These are phyloP conservation scores for Paguma larvata DNA, from an alignment of 2,797 vertebrate species.

Conservation along the genomic window DNA sequence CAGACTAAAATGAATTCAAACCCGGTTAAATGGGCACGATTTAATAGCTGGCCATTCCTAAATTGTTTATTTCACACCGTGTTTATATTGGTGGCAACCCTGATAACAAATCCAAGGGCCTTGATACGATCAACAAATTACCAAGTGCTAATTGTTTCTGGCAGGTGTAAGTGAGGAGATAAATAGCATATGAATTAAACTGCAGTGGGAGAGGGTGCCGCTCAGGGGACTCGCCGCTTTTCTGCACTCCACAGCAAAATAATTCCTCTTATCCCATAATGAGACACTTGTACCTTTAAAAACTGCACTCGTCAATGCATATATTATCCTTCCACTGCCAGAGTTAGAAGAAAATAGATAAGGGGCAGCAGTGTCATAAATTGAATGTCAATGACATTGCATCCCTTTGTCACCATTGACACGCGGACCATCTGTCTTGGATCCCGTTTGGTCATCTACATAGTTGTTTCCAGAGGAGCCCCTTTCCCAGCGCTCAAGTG, in stretches of 20 bases:
- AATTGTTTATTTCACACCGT: slow-evolving; percentile 61
- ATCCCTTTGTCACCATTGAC: not conserved
- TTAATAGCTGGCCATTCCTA: slow-evolving; percentile 20
- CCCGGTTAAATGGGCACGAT: not conserved
- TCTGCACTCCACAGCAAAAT: slow-evolving; percentile 77
- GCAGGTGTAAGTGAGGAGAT: slow-evolving; percentile 85
- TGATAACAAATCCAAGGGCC: slow-evolving; percentile 79
- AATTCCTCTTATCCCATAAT: slow-evolving; percentile 80
- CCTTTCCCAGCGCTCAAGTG: not conserved
- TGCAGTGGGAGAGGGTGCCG: slow-evolving; percentile 78
- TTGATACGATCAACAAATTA: slow-evolving; percentile 87
- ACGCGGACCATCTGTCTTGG: not conserved
- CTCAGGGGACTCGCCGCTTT: slow-evolving; percentile 71
- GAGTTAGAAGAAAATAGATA: slow-evolving; percentile 62
- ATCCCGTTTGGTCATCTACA: not conserved
- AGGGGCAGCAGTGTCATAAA: not conserved
- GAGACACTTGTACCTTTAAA: slow-evolving; percentile 75
- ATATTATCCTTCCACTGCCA: slow-evolving; percentile 33
- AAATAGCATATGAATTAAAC: slow-evolving; percentile 88
- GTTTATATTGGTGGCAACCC: slow-evolving; percentile 78
- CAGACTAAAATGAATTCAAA: slow-evolving; percentile 52
- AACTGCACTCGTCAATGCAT: slow-evolving; percentile 73
- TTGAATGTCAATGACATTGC: not conserved
- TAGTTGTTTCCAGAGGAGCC: not conserved
- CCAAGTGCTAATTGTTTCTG: slow-evolving; percentile 88